Percentiles rank a stretch among this genome's conserved stretches.
Conservation (phyloP, 2,888 invertebrate genomes). For the Caenorhabditis afra region DNA sequence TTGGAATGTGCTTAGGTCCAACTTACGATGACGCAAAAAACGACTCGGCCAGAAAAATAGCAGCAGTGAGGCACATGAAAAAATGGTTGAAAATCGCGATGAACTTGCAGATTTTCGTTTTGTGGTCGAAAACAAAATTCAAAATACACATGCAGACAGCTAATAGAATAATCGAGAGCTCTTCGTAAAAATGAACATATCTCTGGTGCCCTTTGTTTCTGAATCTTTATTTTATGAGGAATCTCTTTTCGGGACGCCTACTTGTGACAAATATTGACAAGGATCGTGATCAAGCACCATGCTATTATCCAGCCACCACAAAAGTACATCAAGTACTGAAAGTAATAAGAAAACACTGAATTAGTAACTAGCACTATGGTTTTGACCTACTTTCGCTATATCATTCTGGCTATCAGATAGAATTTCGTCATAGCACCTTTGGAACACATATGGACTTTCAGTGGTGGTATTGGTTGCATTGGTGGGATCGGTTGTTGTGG, state of each 20-base stretch:
- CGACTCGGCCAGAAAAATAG: constrained; percentile 66
- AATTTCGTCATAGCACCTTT: constrained; percentile 46
- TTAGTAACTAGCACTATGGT: no score
- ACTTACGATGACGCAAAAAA: constrained; percentile 69
- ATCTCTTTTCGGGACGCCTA: constrained; percentile 7
- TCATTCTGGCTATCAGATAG: constrained; percentile 32
- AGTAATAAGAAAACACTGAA: no score
- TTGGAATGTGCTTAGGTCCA: not conserved
- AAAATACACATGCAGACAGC: constrained; percentile 62
- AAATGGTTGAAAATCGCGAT: constrained; percentile 64
- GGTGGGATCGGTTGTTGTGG: constrained; percentile 28
- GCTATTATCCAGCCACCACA: constrained; percentile 65
- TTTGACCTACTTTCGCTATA: constrained; percentile 35
- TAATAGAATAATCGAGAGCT: constrained; percentile 63
- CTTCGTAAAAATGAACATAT: constrained; percentile 67
- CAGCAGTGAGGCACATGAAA: constrained; percentile 64
- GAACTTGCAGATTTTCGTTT: constrained; percentile 62
- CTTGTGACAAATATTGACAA: constrained; percentile 66
- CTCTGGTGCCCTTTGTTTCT: constrained; percentile 70
- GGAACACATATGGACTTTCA: constrained; percentile 11
- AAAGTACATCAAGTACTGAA: constrained; percentile 63
- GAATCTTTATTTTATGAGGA: constrained; percentile 7
- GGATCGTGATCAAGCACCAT: constrained; percentile 68
- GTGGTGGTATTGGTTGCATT: constrained; percentile 5
- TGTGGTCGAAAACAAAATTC: constrained; percentile 54